phyloP scores from a whole-genome alignment of 2,888 invertebrate species.

The Volucella inanis region DNA sequence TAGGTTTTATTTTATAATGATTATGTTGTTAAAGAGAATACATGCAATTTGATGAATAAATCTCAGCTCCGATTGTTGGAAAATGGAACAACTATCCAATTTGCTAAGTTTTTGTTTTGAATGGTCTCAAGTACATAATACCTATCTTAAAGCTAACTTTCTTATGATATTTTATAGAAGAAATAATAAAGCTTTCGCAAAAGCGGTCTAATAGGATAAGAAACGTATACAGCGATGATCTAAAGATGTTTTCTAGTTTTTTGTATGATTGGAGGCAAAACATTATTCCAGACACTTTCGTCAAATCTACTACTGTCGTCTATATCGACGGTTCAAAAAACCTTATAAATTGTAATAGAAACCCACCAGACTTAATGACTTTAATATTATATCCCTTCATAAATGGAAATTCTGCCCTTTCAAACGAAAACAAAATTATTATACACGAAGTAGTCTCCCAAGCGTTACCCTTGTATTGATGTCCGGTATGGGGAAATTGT shows the following conservation, averaged over 20 bases:
- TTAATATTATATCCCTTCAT: too few species aligned
- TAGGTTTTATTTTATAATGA: constrained; percentile 12
- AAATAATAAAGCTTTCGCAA: constrained; percentile 6
- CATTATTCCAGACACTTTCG: constrained; percentile 8
- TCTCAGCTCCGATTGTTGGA: background rate
- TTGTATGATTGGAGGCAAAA: constrained; percentile 13
- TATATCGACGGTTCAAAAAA: background rate
- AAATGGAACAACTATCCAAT: constrained; percentile 1
- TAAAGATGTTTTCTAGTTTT: constrained; percentile 10
- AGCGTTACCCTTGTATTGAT: too few species aligned
- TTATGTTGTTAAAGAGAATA: constrained; percentile 4
- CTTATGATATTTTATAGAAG: background rate
- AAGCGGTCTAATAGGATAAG: constrained; percentile 1
- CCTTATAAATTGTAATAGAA: background rate
- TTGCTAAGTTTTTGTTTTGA: constrained; percentile 12
- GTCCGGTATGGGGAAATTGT: too few species aligned
- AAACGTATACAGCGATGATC: constrained; percentile 10
- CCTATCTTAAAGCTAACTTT: background rate
- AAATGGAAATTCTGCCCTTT: too few species aligned
- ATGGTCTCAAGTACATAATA: background rate
- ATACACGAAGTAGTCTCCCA: too few species aligned
- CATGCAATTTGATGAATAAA: constrained; percentile 11
- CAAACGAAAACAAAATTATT: too few species aligned
- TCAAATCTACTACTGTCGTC: background rate
- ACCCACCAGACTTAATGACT: constrained; percentile 1